Evolutionary conservation across 2,113 vertebrate genomes (phyloP).

Genomic region (Amia ocellicauda): DNA sequence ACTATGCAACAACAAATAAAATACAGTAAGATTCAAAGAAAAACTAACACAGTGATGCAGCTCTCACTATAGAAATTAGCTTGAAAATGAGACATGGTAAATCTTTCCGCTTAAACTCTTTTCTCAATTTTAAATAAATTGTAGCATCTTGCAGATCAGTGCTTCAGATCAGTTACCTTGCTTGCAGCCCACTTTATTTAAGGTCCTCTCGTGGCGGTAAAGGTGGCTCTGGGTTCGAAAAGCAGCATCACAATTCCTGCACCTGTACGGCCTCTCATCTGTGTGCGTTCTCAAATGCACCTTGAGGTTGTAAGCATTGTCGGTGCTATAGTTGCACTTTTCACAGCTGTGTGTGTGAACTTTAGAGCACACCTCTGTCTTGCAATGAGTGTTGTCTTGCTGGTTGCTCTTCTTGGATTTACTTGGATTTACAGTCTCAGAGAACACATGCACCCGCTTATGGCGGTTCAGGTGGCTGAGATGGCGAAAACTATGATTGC

Average conservation of each 20-base stretch:
- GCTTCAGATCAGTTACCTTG: too few species aligned
- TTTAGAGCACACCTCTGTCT: neutral
- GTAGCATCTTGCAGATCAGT: too few species aligned
- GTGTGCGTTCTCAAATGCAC: constrained; percentile 19
- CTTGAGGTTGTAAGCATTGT: constrained; percentile 7
- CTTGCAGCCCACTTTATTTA: too few species aligned
- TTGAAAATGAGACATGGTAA: too few species aligned
- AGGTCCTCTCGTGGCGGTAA: constrained; percentile 2
- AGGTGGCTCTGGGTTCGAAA: constrained; percentile 26
- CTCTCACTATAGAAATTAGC: too few species aligned
- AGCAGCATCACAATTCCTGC: neutral
- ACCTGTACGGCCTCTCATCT: constrained; percentile 13
- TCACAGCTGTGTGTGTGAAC: neutral
- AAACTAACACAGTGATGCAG: too few species aligned
- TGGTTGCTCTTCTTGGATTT: neutral
- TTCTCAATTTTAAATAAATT: too few species aligned
- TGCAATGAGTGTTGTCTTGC: too few species aligned
- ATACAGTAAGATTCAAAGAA: too few species aligned
- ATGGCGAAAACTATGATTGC: neutral
- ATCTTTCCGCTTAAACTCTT: too few species aligned
- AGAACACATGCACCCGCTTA: neutral
- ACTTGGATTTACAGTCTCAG: too few species aligned
- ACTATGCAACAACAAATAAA: too few species aligned
- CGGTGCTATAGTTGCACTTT: constrained; percentile 5
- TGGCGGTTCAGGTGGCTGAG: constrained; percentile 13